These are phyloP conservation scores for Tipula helvola DNA, from an alignment of 2,888 invertebrate species.

Conservation along the genomic window DNA sequence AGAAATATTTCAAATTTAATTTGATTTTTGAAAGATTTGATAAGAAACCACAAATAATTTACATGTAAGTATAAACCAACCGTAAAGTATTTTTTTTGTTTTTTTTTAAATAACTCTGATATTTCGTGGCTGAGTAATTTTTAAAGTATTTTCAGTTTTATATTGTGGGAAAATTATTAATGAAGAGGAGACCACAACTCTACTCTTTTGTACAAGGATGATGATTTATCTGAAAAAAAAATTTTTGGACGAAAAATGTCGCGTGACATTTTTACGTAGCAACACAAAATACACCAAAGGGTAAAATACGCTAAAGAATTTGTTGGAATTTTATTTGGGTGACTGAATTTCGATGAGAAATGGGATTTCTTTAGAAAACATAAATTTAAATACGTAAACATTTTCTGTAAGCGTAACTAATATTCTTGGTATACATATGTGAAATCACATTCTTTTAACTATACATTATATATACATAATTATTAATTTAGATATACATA, in stretches of 20 bases:
- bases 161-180: background rate
- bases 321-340: background rate
- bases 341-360: background rate
- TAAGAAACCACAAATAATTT: background rate
- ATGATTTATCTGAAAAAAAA: too few relatives aligned
- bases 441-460: background rate
- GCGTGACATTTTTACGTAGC: background rate
- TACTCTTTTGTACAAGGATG: background rate
- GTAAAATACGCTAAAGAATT: background rate
- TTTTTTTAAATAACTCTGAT: background rate
- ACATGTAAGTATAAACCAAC: background rate
- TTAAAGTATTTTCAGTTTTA: background rate
- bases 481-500: background rate
- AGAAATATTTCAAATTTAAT: background rate
- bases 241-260: background rate
- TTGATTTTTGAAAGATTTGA: background rate
- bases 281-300: background rate
- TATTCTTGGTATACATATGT: background rate
- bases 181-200: background rate
- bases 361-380: background rate
- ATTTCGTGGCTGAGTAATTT: background rate
- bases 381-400: background rate
- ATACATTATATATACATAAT: background rate
- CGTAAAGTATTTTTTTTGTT: background rate
- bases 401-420: background rate